These are phyloP conservation scores for Patella caerulea DNA, from an alignment of 2,888 invertebrate species.

Conservation along the genomic window DNA sequence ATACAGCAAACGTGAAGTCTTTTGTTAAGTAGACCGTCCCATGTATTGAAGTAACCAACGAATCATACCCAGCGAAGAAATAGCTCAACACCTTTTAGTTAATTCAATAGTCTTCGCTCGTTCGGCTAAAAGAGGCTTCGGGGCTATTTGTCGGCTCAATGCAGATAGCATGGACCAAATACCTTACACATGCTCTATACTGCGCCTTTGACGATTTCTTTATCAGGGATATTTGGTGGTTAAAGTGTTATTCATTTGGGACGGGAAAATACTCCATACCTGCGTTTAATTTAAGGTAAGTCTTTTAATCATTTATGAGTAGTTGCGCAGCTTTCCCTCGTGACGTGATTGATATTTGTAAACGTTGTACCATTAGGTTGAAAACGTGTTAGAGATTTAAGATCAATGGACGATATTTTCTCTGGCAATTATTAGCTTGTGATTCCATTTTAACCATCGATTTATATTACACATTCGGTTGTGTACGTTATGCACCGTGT, in stretches of 20 bases:
- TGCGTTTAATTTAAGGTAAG: no score
- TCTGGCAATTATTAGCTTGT: no score
- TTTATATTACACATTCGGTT: background rate
- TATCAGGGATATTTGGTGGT: no score
- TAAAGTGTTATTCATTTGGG: no score
- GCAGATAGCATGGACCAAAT: constrained; percentile 8
- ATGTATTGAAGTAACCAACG: constrained; percentile 5
- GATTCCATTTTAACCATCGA: background rate
- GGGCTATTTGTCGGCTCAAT: constrained; percentile 12
- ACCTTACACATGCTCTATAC: background rate
- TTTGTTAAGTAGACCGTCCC: constrained; percentile 13
- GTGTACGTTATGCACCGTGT: background rate
- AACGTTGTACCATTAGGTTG: no score
- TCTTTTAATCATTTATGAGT: no score
- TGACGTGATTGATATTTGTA: no score
- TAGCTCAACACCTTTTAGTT: constrained; percentile 7
- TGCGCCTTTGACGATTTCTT: no score
- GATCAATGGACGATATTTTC: no score
- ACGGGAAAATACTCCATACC: no score
- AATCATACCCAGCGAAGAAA: background rate
- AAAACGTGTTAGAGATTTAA: no score
- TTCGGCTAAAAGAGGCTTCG: constrained; percentile 9
- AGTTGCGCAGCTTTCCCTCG: no score
- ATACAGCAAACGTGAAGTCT: constrained; percentile 9
- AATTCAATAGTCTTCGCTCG: constrained; percentile 5